Evolutionary conservation across 2,797 vertebrate species (phyloP).

Genomic region (Myotis daubentonii): DNA sequence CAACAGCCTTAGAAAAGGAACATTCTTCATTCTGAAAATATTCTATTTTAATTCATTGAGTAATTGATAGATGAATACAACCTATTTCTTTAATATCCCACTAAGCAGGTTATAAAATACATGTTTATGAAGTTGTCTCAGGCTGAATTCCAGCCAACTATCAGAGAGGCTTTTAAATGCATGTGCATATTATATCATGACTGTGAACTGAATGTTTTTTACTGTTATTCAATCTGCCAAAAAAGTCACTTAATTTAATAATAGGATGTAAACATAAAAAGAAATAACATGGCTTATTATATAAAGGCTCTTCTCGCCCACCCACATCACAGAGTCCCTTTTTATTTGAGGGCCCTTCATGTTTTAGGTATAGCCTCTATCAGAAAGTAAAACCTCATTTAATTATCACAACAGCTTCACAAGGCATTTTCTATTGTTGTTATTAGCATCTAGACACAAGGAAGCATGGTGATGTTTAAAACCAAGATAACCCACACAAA

Average conservation of each 20-base stretch:
- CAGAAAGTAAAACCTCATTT: background rate
- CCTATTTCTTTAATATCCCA: background rate
- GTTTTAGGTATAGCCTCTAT: background rate
- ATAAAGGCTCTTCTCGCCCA: background rate
- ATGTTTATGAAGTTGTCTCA: slow-evolving; percentile 53
- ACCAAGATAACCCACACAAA: background rate
- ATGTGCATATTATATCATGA: slow-evolving; percentile 26
- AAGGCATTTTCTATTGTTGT: background rate
- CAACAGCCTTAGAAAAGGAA: background rate
- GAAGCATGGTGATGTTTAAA: background rate
- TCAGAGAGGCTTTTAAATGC: slow-evolving; percentile 41
- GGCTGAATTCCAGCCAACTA: slow-evolving; percentile 39
- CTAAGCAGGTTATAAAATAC: slow-evolving; percentile 56
- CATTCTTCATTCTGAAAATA: background rate
- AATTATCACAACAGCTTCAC: background rate
- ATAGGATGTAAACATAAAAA: slow-evolving; percentile 50
- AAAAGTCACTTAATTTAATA: slow-evolving; percentile 65
- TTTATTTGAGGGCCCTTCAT: slow-evolving; percentile 38
- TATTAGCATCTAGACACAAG: background rate
- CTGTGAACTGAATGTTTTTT: slow-evolving; percentile 49
- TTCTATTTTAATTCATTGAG: slow-evolving; percentile 21
- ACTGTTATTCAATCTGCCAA: slow-evolving; percentile 55
- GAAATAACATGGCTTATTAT: slow-evolving; percentile 40
- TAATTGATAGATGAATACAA: slow-evolving; percentile 15
- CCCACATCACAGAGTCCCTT: background rate